These are phyloP conservation scores for Indicator maculatus DNA, from an alignment of 2,113 vertebrate genomes.

Conservation along the genomic window DNA sequence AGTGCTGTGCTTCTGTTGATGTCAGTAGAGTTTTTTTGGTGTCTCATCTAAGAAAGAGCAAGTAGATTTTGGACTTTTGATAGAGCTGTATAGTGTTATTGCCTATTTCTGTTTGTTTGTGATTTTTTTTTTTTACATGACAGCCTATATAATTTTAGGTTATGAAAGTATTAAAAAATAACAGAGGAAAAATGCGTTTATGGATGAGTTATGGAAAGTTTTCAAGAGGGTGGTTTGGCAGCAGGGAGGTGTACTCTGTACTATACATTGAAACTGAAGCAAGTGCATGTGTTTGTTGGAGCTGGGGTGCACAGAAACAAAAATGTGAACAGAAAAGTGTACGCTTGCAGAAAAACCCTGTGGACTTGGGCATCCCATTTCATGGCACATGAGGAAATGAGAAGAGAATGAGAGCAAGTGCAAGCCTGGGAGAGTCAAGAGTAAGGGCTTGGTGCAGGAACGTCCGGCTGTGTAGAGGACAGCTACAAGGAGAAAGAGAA, in stretches of 20 bases:
- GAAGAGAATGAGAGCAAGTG: not conserved
- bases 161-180: not conserved
- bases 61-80: not conserved
- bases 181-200: not conserved
- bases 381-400: too few species aligned
- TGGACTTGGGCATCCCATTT: not conserved
- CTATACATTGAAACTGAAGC: not conserved
- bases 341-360: not conserved
- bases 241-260: not conserved
- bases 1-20: not conserved
- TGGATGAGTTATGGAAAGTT: not conserved
- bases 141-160: not conserved
- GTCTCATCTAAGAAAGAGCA: not conserved
- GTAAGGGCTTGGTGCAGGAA: not conserved
- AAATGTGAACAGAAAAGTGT: not conserved
- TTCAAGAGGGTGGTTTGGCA: not conserved
- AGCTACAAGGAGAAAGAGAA: not conserved
- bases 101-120: too few species aligned
- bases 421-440: not conserved
- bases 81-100: not conserved
- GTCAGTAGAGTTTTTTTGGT: not conserved
- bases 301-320: not conserved
- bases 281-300: not conserved
- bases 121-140: not conserved
- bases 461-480: accelerated